phyloP scores from a whole-genome alignment of 30 jellyfish, hydroid and myxozoan genomes.

The Aurelia sp. region DNA sequence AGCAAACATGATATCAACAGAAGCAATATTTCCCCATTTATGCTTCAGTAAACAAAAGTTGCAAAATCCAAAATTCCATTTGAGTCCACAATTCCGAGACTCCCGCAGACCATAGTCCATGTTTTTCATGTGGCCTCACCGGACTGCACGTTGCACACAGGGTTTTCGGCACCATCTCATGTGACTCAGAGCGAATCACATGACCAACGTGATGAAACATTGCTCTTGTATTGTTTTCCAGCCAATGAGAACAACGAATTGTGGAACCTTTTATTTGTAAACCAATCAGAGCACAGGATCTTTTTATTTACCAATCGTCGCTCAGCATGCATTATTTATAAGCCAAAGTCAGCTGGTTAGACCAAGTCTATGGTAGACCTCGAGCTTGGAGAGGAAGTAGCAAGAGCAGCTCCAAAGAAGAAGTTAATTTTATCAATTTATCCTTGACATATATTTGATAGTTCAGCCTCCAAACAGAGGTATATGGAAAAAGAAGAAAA shows the following conservation, averaged over 20 bases:
- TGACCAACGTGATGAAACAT: constrained; percentile 62
- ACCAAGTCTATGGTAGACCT: constrained; percentile 60
- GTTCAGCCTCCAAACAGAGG: constrained; percentile 3
- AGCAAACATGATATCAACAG: too few species aligned
- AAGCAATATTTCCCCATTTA: too few species aligned
- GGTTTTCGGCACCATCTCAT: too few species aligned
- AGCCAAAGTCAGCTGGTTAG: constrained; percentile 18
- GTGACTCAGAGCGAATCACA: constrained; percentile 26
- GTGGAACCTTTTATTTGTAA: not conserved
- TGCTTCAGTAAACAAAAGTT: too few species aligned
- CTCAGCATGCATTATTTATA: constrained; percentile 7
- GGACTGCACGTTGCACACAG: too few species aligned
- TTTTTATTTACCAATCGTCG: too few species aligned
- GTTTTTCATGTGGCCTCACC: too few species aligned
- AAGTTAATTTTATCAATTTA: not conserved
- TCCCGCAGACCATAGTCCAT: too few species aligned
- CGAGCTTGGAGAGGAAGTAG: not conserved
- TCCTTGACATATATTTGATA: not conserved
- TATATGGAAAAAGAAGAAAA: constrained; percentile 76
- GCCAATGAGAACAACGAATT: constrained; percentile 32
- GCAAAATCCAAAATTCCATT: too few species aligned
- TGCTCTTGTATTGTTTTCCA: constrained; percentile 9
- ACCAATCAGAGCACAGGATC: constrained; percentile 26
- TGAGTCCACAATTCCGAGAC: too few species aligned
- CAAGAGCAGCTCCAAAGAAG: not conserved